Evolutionary conservation across 2,113 vertebrate genomes (phyloP).

Genomic region (Heterocephalus glaber): DNA sequence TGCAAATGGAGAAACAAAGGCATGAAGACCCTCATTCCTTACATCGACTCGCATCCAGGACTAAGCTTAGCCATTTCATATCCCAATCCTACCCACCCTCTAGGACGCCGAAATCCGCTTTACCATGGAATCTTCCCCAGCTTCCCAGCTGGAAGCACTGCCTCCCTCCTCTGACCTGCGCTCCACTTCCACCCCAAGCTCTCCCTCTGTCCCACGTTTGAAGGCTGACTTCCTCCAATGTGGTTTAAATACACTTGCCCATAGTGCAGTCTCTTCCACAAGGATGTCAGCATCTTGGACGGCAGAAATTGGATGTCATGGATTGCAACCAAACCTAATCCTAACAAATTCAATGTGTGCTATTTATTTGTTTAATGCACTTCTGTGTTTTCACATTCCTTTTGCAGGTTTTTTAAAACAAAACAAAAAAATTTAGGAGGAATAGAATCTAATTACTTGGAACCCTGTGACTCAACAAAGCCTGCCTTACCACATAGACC

Average conservation of each 20-base stretch:
- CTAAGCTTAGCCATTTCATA: background rate
- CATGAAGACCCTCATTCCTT: background rate
- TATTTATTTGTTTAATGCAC: background rate
- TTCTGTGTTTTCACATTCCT: slow-evolving; percentile 36
- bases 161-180: background rate
- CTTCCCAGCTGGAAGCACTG: background rate
- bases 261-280: background rate
- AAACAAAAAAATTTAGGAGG: background rate
- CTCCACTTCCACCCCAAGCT: background rate
- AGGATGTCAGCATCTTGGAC: background rate
- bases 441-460: background rate
- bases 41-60: background rate
- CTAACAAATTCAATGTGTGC: background rate
- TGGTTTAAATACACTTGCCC: background rate
- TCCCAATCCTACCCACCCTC: background rate
- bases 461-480: background rate
- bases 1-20: background rate
- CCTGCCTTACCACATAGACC: background rate
- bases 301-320: background rate
- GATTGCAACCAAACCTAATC: background rate
- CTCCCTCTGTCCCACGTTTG: background rate
- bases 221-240: background rate
- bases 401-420: background rate
- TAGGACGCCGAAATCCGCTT: background rate
- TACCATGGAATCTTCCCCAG: background rate